phyloP scores from a whole-genome alignment of 2,888 invertebrate genomes.

The Enchytraeus crypticus region DNA sequence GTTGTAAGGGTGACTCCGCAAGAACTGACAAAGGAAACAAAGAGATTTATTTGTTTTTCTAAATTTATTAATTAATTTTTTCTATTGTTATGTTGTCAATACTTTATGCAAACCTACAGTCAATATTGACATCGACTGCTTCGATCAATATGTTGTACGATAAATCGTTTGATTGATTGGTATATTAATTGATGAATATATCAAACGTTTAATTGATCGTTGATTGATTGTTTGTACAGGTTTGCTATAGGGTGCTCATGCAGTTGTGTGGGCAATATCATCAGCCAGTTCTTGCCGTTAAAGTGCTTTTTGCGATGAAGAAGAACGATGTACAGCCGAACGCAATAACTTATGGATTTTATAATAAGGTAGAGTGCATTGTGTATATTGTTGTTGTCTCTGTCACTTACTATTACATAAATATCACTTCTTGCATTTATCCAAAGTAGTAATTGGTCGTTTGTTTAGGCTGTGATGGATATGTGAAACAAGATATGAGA shows the following conservation, averaged over 20 bases:
- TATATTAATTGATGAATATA: too few species aligned
- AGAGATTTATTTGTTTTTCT: too few species aligned
- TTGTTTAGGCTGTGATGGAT: not conserved
- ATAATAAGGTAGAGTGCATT: constrained; percentile 55
- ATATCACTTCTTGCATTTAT: not conserved
- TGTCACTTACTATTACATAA: not conserved
- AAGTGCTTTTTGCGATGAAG: constrained; percentile 58
- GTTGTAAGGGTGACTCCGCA: too few species aligned
- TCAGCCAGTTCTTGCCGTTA: constrained; percentile 86
- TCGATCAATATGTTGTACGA: too few species aligned
- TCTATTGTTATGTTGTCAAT: too few species aligned
- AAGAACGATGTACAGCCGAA: constrained; percentile 87
- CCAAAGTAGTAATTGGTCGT: not conserved
- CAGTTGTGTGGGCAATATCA: constrained; percentile 91
- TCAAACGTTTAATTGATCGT: too few species aligned
- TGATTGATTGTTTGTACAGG: constrained; percentile 53
- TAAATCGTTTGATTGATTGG: too few species aligned
- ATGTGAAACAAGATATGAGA: not conserved
- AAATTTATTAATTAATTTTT: too few species aligned
- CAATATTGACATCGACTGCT: too few species aligned
- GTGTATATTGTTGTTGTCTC: not conserved
- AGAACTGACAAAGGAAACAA: too few species aligned
- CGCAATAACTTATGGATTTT: constrained; percentile 90
- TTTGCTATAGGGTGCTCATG: constrained; percentile 97
- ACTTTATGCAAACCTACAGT: too few species aligned